These are phyloP conservation scores for Myrmecobius fasciatus DNA, from an alignment of 2,113 vertebrate genomes.

Conservation along the genomic window DNA sequence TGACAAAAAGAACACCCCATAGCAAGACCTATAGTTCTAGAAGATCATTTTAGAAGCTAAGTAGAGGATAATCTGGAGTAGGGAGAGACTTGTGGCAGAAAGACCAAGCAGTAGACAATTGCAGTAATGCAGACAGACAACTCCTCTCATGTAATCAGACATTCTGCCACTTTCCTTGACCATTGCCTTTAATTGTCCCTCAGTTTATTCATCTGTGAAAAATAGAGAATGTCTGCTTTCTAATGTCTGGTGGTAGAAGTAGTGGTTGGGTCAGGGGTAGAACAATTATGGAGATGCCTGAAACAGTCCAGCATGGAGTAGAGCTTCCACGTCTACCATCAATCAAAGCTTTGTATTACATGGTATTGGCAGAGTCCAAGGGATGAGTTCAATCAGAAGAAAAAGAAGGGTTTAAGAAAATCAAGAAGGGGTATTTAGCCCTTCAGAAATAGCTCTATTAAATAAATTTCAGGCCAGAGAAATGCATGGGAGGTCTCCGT, in stretches of 20 bases:
- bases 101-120: background rate
- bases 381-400: background rate
- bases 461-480: slow-evolving; percentile 70
- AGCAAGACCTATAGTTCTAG: background rate
- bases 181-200: background rate
- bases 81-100: background rate
- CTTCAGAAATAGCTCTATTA: slow-evolving; percentile 15
- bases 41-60: background rate
- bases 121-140: background rate
- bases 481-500: background rate
- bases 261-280: background rate
- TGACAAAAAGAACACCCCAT: background rate
- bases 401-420: background rate
- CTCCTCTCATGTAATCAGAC: background rate
- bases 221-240: background rate
- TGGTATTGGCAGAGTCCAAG: background rate
- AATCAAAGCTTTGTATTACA: slow-evolving; percentile 19
- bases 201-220: background rate
- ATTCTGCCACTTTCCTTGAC: background rate
- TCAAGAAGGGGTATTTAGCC: background rate
- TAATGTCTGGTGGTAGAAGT: background rate
- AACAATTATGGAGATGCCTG: background rate
- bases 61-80: background rate
- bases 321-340: background rate
- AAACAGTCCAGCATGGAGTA: background rate